Percentiles rank a stretch among this genome's conserved stretches.
Conservation (phyloP, 2,113 vertebrate genomes). For the Corythaixoides concolor region DNA sequence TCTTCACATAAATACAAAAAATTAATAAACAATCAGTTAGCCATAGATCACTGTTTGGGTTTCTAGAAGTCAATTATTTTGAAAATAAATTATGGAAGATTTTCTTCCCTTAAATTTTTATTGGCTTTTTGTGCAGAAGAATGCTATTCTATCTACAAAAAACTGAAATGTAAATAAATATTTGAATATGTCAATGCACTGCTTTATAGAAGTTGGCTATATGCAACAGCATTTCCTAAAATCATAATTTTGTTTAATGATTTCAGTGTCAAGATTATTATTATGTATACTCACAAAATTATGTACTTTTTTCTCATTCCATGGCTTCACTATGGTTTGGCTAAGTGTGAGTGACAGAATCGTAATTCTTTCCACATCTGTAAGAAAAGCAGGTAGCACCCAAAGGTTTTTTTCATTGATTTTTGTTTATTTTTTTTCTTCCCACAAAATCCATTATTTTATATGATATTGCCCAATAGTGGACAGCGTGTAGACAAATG, state of each 20-base stretch:
- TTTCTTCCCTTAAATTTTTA: neutral
- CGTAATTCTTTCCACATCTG: neutral
- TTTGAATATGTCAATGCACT: neutral
- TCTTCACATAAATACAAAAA: neutral
- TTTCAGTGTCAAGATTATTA: neutral
- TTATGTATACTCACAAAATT: neutral
- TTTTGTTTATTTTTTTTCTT: neutral
- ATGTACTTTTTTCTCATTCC: neutral
- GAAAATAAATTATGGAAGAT: neutral
- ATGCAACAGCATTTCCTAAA: neutral
- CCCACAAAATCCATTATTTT: neutral
- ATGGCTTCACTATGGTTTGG: neutral
- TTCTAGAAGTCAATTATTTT: conserved; percentile 1
- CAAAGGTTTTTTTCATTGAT: neutral
- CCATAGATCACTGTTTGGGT: neutral
- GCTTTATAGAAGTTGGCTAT: neutral
- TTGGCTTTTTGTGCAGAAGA: neutral
- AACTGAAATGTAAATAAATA: neutral
- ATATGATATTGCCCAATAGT: neutral
- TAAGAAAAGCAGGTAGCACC: neutral
- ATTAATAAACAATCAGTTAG: neutral
- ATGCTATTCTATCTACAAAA: neutral
- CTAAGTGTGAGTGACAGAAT: conserved; percentile 1
- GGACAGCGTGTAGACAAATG: neutral
- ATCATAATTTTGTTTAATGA: neutral